A percentile compares a stretch with the other conserved stretches of the same genome.
These are phyloP conservation scores for Drosophila mojavensis DNA, from an alignment of 1,140 invertebrate species.

Conservation along the genomic window DNA sequence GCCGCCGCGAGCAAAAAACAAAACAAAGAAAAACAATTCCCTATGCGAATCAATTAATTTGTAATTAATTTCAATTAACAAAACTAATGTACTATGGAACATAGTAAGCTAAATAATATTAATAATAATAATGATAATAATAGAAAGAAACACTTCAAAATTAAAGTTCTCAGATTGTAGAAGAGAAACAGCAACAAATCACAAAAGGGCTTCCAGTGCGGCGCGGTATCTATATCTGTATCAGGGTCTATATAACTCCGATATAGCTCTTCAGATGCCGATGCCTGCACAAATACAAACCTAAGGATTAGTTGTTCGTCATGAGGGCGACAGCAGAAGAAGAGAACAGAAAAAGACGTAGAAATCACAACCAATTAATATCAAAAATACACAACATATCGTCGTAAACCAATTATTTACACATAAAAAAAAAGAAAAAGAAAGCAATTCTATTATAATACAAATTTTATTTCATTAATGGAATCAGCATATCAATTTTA, in stretches of 20 bases:
- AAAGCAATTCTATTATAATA: slow-evolving; percentile 15
- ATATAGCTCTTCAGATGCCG: neutral
- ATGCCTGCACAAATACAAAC: slow-evolving; percentile 35
- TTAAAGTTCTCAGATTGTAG: slow-evolving; percentile 28
- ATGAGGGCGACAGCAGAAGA: slow-evolving; percentile 9
- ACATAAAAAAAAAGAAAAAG: slow-evolving; percentile 3
- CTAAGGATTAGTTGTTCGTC: slow-evolving; percentile 56
- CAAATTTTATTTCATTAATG: slow-evolving; percentile 65
- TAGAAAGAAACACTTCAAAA: slow-evolving; percentile 48
- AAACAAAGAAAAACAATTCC: slow-evolving; percentile 63
- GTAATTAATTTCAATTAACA: slow-evolving; percentile 83
- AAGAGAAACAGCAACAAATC: slow-evolving; percentile 67
- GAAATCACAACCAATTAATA: slow-evolving; percentile 74
- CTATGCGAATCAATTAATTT: slow-evolving; percentile 84
- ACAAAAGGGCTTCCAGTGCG: slow-evolving; percentile 82
- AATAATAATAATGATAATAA: slow-evolving; percentile 41
- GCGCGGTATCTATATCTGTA: slow-evolving; percentile 1
- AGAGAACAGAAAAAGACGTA: neutral
- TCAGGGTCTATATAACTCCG: neutral
- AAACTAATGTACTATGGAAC: slow-evolving; percentile 36
- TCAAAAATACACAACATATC: slow-evolving; percentile 83
- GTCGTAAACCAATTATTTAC: slow-evolving; percentile 53
- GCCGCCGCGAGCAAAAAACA: slow-evolving; percentile 25
- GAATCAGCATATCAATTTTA: slow-evolving; percentile 84
- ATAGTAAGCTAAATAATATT: slow-evolving; percentile 42